Evolutionary conservation across 2,113 vertebrate species (phyloP).

Genomic region (Entosphenus tridentatus): DNA sequence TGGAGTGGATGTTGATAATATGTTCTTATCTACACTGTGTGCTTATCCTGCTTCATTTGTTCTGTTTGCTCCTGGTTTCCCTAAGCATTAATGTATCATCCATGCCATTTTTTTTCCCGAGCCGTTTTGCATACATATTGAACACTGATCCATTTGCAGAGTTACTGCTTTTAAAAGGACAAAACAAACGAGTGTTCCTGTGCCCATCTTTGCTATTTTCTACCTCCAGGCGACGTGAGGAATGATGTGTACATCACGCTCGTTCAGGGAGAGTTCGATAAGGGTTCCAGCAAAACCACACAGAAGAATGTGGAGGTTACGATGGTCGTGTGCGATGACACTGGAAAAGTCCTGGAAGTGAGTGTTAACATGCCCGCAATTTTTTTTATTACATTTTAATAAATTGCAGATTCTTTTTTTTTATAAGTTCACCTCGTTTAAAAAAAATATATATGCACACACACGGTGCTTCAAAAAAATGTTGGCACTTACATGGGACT

Average conservation of each 20-base stretch:
- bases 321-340: conserved; percentile 78
- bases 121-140: no score
- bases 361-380: no score
- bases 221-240: conserved; percentile 47
- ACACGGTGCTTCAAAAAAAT: no score
- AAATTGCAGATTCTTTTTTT: no score
- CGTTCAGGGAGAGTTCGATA: conserved; percentile 71
- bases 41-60: background rate
- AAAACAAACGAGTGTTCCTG: no score
- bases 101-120: no score
- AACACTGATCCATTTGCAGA: no score
- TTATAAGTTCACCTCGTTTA: no score
- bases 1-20: background rate
- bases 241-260: conserved; percentile 93
- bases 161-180: no score
- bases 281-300: conserved; percentile 69
- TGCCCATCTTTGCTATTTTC: background rate
- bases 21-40: background rate
- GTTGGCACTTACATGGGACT: no score
- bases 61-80: background rate
- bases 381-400: no score
- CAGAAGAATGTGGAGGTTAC: conserved; percentile 94
- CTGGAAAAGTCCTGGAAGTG: conserved; percentile 35
- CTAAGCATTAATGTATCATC: background rate
- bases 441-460: no score